Conservation (phyloP, 92 coral and sea anemone species). For the Epizoanthus scotinus region DNA sequence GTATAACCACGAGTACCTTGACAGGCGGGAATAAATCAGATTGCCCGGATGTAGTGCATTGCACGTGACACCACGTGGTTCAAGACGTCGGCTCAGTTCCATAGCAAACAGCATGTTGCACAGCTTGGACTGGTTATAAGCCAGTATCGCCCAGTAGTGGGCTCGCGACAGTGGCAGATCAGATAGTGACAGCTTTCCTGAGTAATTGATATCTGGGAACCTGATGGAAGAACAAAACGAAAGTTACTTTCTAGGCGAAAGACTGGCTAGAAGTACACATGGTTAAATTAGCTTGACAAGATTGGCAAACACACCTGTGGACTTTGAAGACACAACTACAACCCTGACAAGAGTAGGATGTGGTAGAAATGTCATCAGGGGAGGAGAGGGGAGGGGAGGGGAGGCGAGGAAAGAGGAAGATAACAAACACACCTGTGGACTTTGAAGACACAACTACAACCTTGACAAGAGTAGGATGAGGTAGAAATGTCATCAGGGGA, state of each 20-base stretch:
- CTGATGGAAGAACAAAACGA: conserved; percentile 40
- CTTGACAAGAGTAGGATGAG: not conserved
- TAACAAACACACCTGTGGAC: too few relatives aligned
- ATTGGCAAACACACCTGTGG: conserved; percentile 1
- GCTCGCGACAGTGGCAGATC: conserved; percentile 72
- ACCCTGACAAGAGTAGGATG: conserved; percentile 89
- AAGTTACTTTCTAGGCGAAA: not conserved
- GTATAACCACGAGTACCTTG: conserved; percentile 77
- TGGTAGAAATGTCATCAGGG: conserved; percentile 75
- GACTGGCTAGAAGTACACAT: not conserved
- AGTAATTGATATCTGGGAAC: conserved; percentile 81
- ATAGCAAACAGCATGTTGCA: conserved; percentile 84
- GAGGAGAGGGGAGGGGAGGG: too few relatives aligned
- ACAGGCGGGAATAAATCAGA: conserved; percentile 80
- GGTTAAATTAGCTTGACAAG: too few relatives aligned
- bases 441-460: not conserved
- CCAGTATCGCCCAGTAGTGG: conserved; percentile 87
- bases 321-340: conserved; percentile 32
- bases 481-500: not conserved
- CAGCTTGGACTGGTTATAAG: conserved; percentile 94
- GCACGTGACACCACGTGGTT: conserved; percentile 81
- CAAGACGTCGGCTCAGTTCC: conserved; percentile 87
- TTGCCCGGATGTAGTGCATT: conserved; percentile 97
- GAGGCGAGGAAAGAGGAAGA: too few relatives aligned
- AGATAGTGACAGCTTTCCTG: conserved; percentile 61